phyloP scores from a whole-genome alignment of 1,140 invertebrate genomes.

The Maconellicoccus hirsutus region DNA sequence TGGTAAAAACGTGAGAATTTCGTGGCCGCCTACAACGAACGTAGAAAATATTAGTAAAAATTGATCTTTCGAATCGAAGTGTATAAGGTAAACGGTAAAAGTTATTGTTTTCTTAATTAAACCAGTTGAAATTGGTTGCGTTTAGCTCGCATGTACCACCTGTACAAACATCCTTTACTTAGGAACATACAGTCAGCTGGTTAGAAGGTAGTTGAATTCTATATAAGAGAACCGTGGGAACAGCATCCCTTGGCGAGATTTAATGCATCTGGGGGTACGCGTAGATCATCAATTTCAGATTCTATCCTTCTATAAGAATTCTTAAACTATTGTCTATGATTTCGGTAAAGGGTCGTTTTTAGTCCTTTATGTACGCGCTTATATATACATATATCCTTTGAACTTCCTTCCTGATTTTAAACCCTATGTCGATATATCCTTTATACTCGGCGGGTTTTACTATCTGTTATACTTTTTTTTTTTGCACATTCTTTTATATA shows the following conservation, averaged over 20 bases:
- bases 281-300: slow-evolving; percentile 9
- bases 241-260: slow-evolving; percentile 1
- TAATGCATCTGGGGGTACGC: slow-evolving; percentile 3
- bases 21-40: too few relatives aligned
- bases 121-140: not conserved
- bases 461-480: slow-evolving; percentile 10
- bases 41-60: too few relatives aligned
- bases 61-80: too few relatives aligned
- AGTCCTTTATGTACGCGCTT: not conserved
- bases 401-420: slow-evolving; percentile 9
- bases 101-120: slow-evolving; percentile 5
- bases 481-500: not conserved
- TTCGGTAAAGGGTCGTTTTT: not conserved
- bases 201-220: not conserved
- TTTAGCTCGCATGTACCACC: slow-evolving; percentile 2
- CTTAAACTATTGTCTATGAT: not conserved
- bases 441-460: not conserved
- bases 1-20: too few relatives aligned
- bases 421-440: slow-evolving; percentile 1
- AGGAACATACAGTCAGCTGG: not conserved
- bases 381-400: slow-evolving; percentile 1
- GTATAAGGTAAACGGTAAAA: too few relatives aligned
- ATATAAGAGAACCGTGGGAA: not conserved
- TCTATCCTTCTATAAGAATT: slow-evolving; percentile 4
- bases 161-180: slow-evolving; percentile 9